Evolutionary conservation across 1,140 invertebrate genomes (phyloP), one percentile per base, ranked within the genome.

Genomic region (Metopolophium dirhodum): DNA sequence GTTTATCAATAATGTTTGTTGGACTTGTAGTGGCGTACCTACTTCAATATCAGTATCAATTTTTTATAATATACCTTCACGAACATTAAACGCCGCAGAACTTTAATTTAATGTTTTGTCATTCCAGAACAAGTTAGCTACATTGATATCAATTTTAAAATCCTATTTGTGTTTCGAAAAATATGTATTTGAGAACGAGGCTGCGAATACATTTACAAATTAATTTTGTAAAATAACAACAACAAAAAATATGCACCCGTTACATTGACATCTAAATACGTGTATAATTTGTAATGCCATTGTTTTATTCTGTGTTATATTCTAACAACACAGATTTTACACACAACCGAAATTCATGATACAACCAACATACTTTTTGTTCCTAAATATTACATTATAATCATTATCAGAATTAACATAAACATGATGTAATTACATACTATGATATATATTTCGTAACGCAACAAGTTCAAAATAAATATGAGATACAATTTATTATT

Each of bases 381-480:
- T 35, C 23, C 23, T 37, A 57, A 57, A 47, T 30, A n/a, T 86
- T 18, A 23, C 7, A 41, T 47, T 54, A 47, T n/a, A 26, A 23
- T 37, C 41, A 47, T 86, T 47, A 86, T 86, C 41, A 47, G 45
- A 30, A 30, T 86, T 30, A 45, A 86, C 11, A 47, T 86, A 14
- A 77, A 30, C 22, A 89, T 89, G 6, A 86, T 49, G n/a, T 41
- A 41, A 89, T 41, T 41, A 18, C 22, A n/a, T n/a, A 41, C 57
- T 57, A 41, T 41, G 51, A n/a, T 14, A 89, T 35, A 26, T 89
- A 51, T 51, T 54, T 41, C 37, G 26, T 89, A 57, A 41, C 9
- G 35, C 35, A 89, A 89, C 30, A 37, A 89, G n/a, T 54, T 54
- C 22, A 54, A 54, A 89, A 37, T 57, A 57, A 54, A 89, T 89